Base-by-base conservation (phyloP, 2,797 vertebrate genomes). In the Picus viridis region DNA sequence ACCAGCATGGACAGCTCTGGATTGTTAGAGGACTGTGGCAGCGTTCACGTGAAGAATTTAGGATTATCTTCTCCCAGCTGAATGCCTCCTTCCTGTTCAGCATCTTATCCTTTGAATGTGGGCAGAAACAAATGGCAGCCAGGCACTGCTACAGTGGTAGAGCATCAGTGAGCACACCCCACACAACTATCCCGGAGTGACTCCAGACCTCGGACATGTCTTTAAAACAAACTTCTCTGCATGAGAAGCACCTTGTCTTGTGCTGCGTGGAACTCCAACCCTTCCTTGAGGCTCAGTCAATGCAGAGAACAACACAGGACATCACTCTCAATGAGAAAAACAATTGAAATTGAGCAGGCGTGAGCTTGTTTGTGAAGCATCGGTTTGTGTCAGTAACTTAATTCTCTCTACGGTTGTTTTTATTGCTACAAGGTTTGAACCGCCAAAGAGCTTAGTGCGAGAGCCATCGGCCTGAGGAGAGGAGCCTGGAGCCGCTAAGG, bases 211-310 rank as follows among this genome's bases (percentile, higher is more conserved):
- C 23, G 1, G 43, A 16, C 34, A 20, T 4, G 16, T 22, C 36
- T 18, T 23, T 10, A 7, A 9, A 1, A 14, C 30, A 14, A 72
- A 39, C 4, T 32, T 10, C 13, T 10, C 36, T 1, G 11, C 3
- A 1, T 0, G 10, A 63, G 26, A 34, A 73, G 39, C 45, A 12
- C 45, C 12, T 39, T 15, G 14, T 45, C 62, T 51, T 23, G 47
- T 3, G 3, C 15, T 1, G 34, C 0, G 0, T 6, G 16, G n/a
- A 57, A 6, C 45, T 43, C 12, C 49, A 36, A 12, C 16, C 9
- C 18, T 16, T n/a, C 34, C 41, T 34, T 1, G 6, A 72, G n/a
- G 30, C 45, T 18, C 57, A 7, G 30, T 2, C 20, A 7, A 0
- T 0, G 8, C 4, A 22, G 27, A 45, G 34, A 65, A 27, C 18